Evolutionary conservation across 2,113 vertebrate genomes (phyloP), one percentile per base, ranked within the genome.

Genomic region (Panurus biarmicus): DNA sequence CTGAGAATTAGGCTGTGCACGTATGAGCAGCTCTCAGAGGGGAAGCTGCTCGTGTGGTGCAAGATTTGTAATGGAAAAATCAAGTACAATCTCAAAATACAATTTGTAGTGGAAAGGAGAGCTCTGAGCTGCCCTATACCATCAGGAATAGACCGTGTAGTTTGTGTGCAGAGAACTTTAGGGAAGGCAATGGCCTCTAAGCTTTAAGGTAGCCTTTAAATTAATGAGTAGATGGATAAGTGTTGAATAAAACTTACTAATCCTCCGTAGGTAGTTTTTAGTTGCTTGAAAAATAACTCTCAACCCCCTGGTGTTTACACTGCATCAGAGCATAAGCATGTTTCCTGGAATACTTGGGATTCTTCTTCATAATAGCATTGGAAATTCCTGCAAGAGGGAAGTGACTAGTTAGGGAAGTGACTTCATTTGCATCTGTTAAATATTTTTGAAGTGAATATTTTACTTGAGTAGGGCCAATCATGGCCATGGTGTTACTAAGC

Each of bases 171-270:
- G 74, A 48, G 53, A 89, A 48, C 64, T 91, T 89, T 94, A 96
- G 91, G 92, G 93, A 91, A 82, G 86, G 60, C 83, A 89, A 36
- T 72, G 94, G 92, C 95, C 95, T 96, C 80, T 90, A 94, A 97
- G 97, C 96, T 97, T 97, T 97, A 95, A 97, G 73, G 40, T 96
- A 95, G 94, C 91, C 82, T 93, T 97, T 77, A 91, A 94, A 73
- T 94, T 90, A 96, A 91, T 16, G 40, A 94, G 67, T 96, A 93
- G 89, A 16, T 87, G 79, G 66, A 11, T 95, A 91, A 80, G 85
- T 94, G 72, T 85, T 72, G 73, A 96, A 67, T 95, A 90, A 91
- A 93, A 62, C 71, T 76, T 94, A 94, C 6, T 94, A 93, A 94
- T 90, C 78, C 84, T 90, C 87, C 5, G 1, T 96, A 93, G 84